These are phyloP conservation scores for Fregata magnificens DNA, from an alignment of 2,113 vertebrate species.

Conservation along the genomic window DNA sequence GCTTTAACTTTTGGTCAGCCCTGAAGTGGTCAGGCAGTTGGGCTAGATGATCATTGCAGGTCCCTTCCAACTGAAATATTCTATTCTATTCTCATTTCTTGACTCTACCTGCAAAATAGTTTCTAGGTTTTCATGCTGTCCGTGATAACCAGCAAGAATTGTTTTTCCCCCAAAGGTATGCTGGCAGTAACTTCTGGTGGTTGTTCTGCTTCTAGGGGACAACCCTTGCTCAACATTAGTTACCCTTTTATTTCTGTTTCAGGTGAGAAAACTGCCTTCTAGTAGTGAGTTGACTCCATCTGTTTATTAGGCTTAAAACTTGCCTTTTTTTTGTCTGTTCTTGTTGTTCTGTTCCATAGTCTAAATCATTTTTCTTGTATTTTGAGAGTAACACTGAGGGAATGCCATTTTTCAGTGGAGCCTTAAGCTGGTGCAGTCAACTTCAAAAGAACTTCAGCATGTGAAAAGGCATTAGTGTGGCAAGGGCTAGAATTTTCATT, in stretches of 20 bases:
- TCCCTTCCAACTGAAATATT: background rate
- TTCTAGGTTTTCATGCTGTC: background rate
- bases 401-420: background rate
- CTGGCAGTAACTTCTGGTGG: background rate
- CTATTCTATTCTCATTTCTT: background rate
- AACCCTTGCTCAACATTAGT: background rate
- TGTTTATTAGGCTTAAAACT: background rate
- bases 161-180: background rate
- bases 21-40: background rate
- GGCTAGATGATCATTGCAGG: background rate
- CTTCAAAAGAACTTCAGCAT: background rate
- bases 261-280: background rate
- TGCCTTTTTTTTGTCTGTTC: background rate
- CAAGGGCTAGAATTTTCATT: background rate
- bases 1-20: background rate
- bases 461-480: background rate
- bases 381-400: background rate
- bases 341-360: background rate
- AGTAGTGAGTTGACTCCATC: background rate
- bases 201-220: background rate
- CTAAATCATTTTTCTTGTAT: background rate
- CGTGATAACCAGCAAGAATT: background rate
- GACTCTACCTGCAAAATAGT: background rate
- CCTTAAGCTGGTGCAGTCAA: background rate
- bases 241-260: background rate